Evolutionary conservation across 2,797 vertebrate genomes (phyloP).

Genomic region (Tauraco hartlaubi): DNA sequence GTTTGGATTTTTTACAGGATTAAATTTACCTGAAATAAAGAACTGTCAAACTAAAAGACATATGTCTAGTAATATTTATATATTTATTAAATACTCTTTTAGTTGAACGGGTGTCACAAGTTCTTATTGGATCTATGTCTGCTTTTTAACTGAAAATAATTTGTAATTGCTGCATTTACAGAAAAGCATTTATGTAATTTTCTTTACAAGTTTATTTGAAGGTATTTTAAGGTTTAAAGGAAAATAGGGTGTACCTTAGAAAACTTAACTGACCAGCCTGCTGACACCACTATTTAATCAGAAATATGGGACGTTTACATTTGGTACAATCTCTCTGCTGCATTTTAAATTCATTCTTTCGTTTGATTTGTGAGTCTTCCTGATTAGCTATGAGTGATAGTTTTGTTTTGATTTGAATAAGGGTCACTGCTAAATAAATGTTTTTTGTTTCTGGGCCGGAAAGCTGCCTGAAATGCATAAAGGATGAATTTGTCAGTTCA

Average conservation of each 20-base stretch:
- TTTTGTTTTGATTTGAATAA: neutral
- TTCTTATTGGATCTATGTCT: neutral
- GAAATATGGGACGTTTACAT: neutral
- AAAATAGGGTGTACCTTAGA: neutral
- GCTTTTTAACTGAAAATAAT: neutral
- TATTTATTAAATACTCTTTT: neutral
- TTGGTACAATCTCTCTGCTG: neutral
- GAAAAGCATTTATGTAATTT: neutral
- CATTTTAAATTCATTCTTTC: neutral
- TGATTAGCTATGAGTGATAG: neutral
- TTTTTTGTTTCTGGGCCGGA: neutral
- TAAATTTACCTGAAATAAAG: neutral
- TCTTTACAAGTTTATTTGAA: neutral
- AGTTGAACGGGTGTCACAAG: neutral
- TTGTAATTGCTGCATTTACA: neutral
- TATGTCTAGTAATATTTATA: neutral
- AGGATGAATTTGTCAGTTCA: neutral
- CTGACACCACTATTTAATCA: neutral
- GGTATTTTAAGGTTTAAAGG: neutral
- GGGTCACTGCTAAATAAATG: neutral
- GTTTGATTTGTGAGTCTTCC: neutral
- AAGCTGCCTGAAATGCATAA: neutral
- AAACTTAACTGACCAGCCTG: neutral
- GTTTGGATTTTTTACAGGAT: neutral
- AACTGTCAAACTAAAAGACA: neutral